A percentile compares a stretch with the other conserved stretches of the same genome.
Conservation (phyloP, 1,140 invertebrate species). For the Brachionus angularis region DNA sequence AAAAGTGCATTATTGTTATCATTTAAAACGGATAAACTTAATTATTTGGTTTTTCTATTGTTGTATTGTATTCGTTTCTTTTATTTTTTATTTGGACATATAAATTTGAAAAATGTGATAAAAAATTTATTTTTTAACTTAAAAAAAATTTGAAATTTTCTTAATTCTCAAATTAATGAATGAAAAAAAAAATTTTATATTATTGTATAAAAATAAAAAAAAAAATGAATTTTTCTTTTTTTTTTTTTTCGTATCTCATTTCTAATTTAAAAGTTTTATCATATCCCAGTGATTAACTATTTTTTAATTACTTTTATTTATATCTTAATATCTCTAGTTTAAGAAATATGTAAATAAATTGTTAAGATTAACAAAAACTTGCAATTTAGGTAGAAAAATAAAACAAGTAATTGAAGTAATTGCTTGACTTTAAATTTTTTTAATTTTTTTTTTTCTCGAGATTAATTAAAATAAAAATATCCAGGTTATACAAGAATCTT, state of each 20-base stretch:
- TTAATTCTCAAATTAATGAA: no score
- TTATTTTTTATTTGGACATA: no score
- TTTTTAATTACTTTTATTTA: constrained; percentile 32
- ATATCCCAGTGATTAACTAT: constrained; percentile 31
- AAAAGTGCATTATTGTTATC: no score
- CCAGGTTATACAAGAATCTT: no score
- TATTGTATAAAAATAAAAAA: background rate
- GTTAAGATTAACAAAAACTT: constrained; percentile 38
- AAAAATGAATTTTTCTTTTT: no score
- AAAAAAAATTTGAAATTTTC: background rate
- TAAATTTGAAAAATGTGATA: no score
- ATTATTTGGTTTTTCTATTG: no score
- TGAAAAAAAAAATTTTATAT: no score
- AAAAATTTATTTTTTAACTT: no score
- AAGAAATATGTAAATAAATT: constrained; percentile 39
- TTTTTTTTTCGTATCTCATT: background rate
- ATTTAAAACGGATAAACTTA: no score
- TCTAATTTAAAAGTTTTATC: background rate
- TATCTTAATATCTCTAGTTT: background rate
- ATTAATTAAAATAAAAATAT: constrained; percentile 11
- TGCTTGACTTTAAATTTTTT: background rate
- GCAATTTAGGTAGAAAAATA: constrained; percentile 16
- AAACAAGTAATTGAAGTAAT: no score
- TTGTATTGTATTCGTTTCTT: no score
- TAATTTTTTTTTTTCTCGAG: constrained; percentile 35